Evolutionary conservation across 2,113 vertebrate genomes (phyloP).

Genomic region (Eudyptes chrysolophus): DNA sequence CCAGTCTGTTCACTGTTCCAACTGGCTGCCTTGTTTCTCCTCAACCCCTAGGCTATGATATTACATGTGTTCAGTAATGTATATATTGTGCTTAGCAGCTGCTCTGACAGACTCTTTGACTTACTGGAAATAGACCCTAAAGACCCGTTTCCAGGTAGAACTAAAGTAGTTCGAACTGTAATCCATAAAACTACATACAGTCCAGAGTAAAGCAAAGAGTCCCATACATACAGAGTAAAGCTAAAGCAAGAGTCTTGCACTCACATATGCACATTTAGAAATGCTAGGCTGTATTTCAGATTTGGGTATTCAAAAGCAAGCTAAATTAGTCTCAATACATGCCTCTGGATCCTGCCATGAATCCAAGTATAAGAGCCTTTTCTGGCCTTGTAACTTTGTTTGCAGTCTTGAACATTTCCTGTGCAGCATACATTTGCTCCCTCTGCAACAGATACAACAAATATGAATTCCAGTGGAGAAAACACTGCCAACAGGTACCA

Average conservation of each 20-base stretch:
- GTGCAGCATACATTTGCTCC: slow-evolving; percentile 96
- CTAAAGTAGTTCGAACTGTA: neutral
- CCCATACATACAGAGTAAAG: neutral
- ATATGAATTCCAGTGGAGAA: neutral
- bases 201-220: neutral
- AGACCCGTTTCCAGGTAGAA: neutral
- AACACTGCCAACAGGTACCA: neutral
- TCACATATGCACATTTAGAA: neutral
- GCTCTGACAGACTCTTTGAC: neutral
- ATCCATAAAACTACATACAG: neutral
- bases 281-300: neutral
- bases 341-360: slow-evolving; percentile 99
- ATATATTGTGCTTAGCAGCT: neutral
- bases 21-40: neutral
- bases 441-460: slow-evolving; percentile 72
- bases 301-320: neutral
- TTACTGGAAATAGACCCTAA: neutral
- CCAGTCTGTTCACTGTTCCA: neutral
- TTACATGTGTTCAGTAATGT: neutral
- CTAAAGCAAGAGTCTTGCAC: neutral
- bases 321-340: neutral
- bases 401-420: slow-evolving; percentile 99
- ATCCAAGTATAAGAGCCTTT: slow-evolving; percentile 97
- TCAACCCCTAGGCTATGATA: neutral
- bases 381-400: slow-evolving; percentile 98